Conservation (phyloP, 1,140 invertebrate species). For the Penaeus chinensis region DNA sequence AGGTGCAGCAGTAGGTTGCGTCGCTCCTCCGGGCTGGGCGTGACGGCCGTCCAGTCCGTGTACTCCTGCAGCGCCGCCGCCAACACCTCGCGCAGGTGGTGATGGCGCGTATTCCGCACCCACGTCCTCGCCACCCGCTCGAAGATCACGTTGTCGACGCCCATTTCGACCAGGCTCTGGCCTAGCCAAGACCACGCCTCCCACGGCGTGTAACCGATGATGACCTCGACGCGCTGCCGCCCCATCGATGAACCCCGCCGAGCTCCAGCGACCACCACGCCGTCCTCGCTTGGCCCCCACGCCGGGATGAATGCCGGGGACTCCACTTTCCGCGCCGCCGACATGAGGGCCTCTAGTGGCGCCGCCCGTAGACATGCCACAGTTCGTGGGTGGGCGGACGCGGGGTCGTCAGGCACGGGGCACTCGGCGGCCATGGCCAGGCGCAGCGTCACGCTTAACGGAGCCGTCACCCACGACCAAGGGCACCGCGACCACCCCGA, state of each 20-base stretch:
- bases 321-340: constrained; percentile 77
- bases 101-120: constrained; percentile 62
- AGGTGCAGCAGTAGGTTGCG: constrained; percentile 61
- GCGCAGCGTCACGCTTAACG: constrained; percentile 64
- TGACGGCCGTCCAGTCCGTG: constrained; percentile 68
- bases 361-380: constrained; percentile 80
- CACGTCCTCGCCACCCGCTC: constrained; percentile 63
- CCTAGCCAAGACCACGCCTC: constrained; percentile 63
- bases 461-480: constrained; percentile 71
- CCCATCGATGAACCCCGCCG: constrained; percentile 72
- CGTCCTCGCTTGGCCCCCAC: constrained; percentile 87
- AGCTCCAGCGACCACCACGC: constrained; percentile 77
- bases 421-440: constrained; percentile 60
- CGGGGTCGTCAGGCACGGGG: constrained; percentile 60
- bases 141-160: constrained; percentile 56
- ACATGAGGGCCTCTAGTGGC: constrained; percentile 81
- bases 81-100: constrained; percentile 71
- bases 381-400: constrained; percentile 59
- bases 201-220: constrained; percentile 60
- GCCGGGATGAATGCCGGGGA: constrained; percentile 86
- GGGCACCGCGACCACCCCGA: constrained; percentile 77
- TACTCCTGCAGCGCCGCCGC: constrained; percentile 78
- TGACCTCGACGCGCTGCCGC: constrained; percentile 88
- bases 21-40: constrained; percentile 68
- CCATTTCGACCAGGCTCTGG: constrained; percentile 54